Conservation (phyloP, 2,888 invertebrate genomes). For the Trachelus troglodyta region DNA sequence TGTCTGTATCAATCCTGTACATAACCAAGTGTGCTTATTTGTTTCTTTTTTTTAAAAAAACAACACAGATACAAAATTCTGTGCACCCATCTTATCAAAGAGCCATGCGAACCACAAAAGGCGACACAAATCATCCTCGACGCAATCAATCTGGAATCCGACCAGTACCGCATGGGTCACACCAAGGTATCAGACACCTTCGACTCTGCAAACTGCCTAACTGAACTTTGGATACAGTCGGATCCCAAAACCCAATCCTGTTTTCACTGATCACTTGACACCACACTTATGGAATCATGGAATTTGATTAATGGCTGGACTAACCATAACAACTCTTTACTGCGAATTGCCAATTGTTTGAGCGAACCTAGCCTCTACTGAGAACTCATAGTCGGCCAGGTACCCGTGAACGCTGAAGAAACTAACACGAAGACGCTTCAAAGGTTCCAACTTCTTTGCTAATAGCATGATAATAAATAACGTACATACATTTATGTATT, state of each 20-base stretch:
- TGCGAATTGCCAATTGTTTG: neutral
- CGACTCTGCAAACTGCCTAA: slow-evolving; percentile 25
- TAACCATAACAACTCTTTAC: neutral
- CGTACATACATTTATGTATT: neutral
- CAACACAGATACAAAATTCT: slow-evolving; percentile 98
- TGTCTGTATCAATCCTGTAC: neutral
- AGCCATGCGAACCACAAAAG: slow-evolving; percentile 79
- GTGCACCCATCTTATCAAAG: slow-evolving; percentile 90
- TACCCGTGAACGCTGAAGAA: neutral
- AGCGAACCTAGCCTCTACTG: neutral
- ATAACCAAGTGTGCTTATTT: neutral
- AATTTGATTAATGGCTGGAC: neutral
- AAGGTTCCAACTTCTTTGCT: neutral
- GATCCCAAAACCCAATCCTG: neutral
- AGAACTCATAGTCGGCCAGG: neutral
- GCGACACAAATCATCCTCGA: slow-evolving; percentile 87
- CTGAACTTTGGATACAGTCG: neutral
- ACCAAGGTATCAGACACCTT: slow-evolving; percentile 84
- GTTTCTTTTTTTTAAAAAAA: slow-evolving; percentile 27
- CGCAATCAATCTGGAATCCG: slow-evolving; percentile 85
- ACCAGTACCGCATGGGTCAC: slow-evolving; percentile 94
- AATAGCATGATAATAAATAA: neutral
- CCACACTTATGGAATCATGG: neutral
- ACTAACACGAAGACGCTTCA: slow-evolving; percentile 16
- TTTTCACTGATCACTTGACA: neutral